phyloP scores from a whole-genome alignment of 2,888 invertebrate genomes.

The Polia nebulosa region DNA sequence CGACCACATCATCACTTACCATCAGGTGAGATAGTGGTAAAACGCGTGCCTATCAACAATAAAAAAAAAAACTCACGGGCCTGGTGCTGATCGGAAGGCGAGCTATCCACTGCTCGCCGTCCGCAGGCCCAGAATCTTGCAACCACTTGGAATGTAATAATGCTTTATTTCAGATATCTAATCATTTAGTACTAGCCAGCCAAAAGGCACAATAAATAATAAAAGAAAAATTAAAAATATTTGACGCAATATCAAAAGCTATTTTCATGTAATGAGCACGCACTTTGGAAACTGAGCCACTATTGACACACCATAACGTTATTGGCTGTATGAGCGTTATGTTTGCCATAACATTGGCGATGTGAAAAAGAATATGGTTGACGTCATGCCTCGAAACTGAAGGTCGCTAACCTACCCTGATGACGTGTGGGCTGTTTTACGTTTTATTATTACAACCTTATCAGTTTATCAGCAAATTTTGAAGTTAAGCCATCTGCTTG shows the following conservation, averaged over 20 bases:
- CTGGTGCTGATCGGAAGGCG: too few species aligned
- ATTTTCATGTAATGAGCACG: slow-evolving; percentile 43
- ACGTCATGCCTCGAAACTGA: slow-evolving; percentile 49
- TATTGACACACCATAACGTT: slow-evolving; percentile 55
- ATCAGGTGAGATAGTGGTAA: too few species aligned
- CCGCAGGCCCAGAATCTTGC: too few species aligned
- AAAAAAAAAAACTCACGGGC: too few species aligned
- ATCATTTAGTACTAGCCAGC: too few species aligned
- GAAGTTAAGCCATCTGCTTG: background rate
- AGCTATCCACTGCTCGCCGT: too few species aligned
- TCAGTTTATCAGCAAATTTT: slow-evolving; percentile 7
- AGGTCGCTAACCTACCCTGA: slow-evolving; percentile 39
- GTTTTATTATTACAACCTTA: background rate
- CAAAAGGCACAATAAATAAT: too few species aligned
- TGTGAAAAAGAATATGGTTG: slow-evolving; percentile 53
- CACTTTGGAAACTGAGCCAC: slow-evolving; percentile 44
- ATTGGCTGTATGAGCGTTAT: slow-evolving; percentile 52
- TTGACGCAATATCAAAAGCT: background rate
- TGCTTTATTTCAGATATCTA: too few species aligned
- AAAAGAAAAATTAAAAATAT: background rate
- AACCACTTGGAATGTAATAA: too few species aligned
- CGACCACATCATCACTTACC: too few species aligned
- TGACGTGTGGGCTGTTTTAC: background rate
- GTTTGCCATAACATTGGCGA: slow-evolving; percentile 49
- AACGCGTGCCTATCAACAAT: too few species aligned